Percentiles rank a stretch among this genome's conserved stretches.
phyloP scores from a whole-genome alignment of 1,140 invertebrate genomes.

The Lepidurus apus region DNA sequence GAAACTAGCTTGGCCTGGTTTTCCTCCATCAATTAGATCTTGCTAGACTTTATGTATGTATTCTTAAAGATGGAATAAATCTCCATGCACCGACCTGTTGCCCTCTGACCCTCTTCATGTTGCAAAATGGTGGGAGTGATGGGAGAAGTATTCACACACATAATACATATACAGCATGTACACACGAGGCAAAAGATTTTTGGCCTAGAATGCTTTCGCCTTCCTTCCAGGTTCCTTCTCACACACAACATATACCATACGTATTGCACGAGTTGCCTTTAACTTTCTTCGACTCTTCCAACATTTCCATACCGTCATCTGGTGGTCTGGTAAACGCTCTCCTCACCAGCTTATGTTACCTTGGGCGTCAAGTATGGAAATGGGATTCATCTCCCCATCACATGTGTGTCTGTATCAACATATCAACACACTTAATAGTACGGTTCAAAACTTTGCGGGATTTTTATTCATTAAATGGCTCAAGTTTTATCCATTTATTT shows the following conservation, averaged over 20 bases:
- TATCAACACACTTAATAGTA: not conserved
- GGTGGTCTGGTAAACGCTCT: too few species aligned
- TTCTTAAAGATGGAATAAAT: not conserved
- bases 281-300: not conserved
- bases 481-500: too few species aligned
- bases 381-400: not conserved
- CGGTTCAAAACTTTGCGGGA: not conserved
- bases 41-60: not conserved
- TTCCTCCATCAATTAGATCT: too few species aligned
- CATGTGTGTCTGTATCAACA: not conserved
- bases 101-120: not conserved
- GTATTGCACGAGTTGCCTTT: not conserved
- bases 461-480: too few species aligned
- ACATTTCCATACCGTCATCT: not conserved
- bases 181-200: too few species aligned
- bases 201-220: too few species aligned
- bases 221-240: not conserved
- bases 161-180: too few species aligned
- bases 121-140: conserved; percentile 10
- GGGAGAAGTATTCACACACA: not conserved
- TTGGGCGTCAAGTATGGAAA: conserved; percentile 7
- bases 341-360: too few species aligned
- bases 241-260: not conserved
- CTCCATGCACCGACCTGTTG: conserved; percentile 16
- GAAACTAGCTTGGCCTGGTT: too few species aligned